Percentiles rank a stretch among this genome's conserved stretches.
Conservation (phyloP, 1,140 invertebrate species). For the Ridgeia piscesae region DNA sequence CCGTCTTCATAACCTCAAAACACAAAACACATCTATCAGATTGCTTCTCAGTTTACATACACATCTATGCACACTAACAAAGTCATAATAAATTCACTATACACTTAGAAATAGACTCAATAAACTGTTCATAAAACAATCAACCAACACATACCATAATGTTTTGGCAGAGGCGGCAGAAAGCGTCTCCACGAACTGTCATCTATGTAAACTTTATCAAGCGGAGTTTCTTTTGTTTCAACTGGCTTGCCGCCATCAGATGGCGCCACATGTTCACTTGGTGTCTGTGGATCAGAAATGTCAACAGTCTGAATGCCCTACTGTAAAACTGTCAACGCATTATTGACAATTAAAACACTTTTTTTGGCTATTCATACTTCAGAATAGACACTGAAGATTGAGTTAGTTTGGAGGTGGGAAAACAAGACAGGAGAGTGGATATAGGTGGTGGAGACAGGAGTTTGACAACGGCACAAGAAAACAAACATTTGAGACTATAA, state of each 20-base stretch:
- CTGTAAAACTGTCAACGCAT: neutral
- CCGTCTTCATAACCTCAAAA: slow-evolving; percentile 64
- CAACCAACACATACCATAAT: neutral
- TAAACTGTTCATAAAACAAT: neutral
- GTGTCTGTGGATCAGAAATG: neutral
- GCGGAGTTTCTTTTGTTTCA: neutral
- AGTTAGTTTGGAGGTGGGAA: too few relatives aligned
- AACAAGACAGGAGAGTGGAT: too few relatives aligned
- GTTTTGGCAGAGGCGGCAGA: slow-evolving; percentile 60
- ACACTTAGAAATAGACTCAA: neutral
- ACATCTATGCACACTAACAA: neutral
- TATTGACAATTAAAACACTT: too few relatives aligned
- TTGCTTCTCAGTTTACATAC: neutral
- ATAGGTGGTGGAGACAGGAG: too few relatives aligned
- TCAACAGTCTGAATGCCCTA: neutral
- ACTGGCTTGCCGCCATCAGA: neutral
- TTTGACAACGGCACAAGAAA: too few relatives aligned
- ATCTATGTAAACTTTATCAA: slow-evolving; percentile 45
- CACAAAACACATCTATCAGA: neutral
- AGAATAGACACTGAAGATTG: too few relatives aligned
- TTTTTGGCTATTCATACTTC: too few relatives aligned
- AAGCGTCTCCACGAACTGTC: slow-evolving; percentile 72
- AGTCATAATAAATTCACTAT: neutral
- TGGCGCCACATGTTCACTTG: neutral
- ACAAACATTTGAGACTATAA: too few relatives aligned